Base-by-base conservation (phyloP, 2,888 invertebrate species). In the Sacculina carcini region DNA sequence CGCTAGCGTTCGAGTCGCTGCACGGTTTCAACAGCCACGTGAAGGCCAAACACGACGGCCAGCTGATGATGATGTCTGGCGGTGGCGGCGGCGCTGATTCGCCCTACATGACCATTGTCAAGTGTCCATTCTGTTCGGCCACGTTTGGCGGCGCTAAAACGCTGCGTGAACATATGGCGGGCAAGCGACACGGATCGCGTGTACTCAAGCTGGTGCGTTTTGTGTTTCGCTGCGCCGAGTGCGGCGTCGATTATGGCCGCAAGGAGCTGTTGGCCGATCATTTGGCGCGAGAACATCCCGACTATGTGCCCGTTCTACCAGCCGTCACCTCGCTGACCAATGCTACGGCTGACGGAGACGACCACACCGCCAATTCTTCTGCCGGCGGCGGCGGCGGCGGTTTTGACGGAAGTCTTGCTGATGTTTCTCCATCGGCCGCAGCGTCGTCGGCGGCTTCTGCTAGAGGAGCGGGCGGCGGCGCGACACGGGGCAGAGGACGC, bases 1-100 rank as follows among this genome's bases (percentile, higher is more conserved):
- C 44, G 44, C 44, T 44, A 10, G 44, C 44, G n/a, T 44, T 44
- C 28, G 44, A 44, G 28, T 44, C 44, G 28, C 26, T 44, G 28
- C 26, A 44, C 28, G 44, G 44, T 19, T 44, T 44, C 44, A 44
- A 44, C 44, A 28, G 44, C 28, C 44, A 44, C 44, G 28, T 44
- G 2, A 28, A 28, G 28, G 16, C 5, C 28, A 44, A 44, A 7
- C 44, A 44, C 28, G 9, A 19, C 10, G 16, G 19, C 7, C 16
- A 44, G 19, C 28, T 29, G 16, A 44, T 44, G 44, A 9, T 28
- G 9, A n/a, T n/a, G n/a, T n/a, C n/a, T n/a, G n/a, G n/a, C n/a
- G n/a, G n/a, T n/a, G n/a, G n/a, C n/a, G n/a, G n/a, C n/a, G n/a
- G n/a, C n/a, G 44, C 28, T 5, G 44, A 44, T 5, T 16, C 28